Base-by-base conservation (phyloP, 1,140 invertebrate genomes). In the Drosophila melanica region DNA sequence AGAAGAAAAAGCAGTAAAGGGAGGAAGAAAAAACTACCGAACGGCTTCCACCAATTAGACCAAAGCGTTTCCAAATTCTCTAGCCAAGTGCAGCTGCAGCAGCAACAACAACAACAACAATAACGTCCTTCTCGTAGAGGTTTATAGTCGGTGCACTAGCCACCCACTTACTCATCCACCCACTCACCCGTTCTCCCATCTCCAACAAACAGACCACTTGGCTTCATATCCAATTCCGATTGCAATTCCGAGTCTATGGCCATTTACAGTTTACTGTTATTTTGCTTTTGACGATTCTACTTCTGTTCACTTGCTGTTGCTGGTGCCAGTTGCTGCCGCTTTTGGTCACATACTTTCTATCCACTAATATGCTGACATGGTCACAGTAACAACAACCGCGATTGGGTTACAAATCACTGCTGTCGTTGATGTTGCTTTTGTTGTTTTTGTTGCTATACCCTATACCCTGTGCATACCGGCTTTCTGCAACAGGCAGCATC, bases 331-430 rank as follows among this genome's bases (percentile, higher is more conserved):
- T 16, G 41, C 11, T 59, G 35, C 60, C 70, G 20, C 44, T 65
- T 73, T 73, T 79, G 77, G 77, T 68, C 68, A 60, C 64, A 77
- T 66, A 79, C 77, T 79, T 79, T 79, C 77, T 77, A 77, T 76
- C 77, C 74, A 72, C 54, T 71, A 71, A 72, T 65, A 72, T 51
- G 69, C 58, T 30, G 27, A 57, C 42, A 33, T 42, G 53, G 7
- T 4, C 39, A 51, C 50, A 69, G 16, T 14, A 64, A 57, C 59
- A 51, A 44, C 44, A 54, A 54, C 20, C 44, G 14, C 30, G 63
- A 74, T 57, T 69, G 71, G 71, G 66, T 63, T 69, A 74, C 58
- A 44, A 74, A 58, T 57, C 50, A 48, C 65, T 14, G 37, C 33
- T 30, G 37, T 33, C 11, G 18, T 18, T 39, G 12, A 8, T 12